Evolutionary conservation across 2,113 vertebrate genomes (phyloP).

Genomic region (Hucho hucho): DNA sequence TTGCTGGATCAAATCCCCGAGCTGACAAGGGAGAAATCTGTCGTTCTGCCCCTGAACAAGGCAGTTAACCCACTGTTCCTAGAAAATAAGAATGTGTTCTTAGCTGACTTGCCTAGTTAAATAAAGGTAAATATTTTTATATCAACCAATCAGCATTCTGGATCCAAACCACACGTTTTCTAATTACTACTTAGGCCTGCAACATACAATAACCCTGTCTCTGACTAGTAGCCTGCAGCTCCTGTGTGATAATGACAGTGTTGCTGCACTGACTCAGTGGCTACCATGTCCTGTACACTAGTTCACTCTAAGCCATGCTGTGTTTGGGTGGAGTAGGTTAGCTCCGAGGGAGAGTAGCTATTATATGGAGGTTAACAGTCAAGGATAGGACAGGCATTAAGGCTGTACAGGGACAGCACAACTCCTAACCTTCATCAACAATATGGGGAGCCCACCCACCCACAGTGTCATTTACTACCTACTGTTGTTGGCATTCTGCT

Average conservation of each 20-base stretch:
- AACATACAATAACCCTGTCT: neutral
- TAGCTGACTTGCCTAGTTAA: no score
- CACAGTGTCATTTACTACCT: neutral
- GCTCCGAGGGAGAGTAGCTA: neutral
- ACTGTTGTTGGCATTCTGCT: neutral
- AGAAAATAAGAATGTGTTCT: no score
- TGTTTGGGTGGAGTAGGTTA: neutral
- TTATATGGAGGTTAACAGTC: constrained; percentile 3
- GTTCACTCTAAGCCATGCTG: neutral
- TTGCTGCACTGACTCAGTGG: neutral
- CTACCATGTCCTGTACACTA: no score
- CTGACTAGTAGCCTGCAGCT: neutral
- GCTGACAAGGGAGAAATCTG: no score
- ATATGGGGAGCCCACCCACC: neutral
- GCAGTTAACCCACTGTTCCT: no score
- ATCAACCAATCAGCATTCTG: no score
- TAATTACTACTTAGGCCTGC: neutral
- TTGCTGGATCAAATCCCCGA: no score
- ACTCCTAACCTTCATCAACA: neutral
- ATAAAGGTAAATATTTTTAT: no score
- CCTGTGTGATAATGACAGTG: neutral
- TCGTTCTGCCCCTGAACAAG: no score
- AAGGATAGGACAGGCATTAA: neutral
- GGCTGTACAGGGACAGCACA: neutral
- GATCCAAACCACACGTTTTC: no score